phyloP scores from a whole-genome alignment of 2,888 invertebrate species.

The Sepiola atlantica region DNA sequence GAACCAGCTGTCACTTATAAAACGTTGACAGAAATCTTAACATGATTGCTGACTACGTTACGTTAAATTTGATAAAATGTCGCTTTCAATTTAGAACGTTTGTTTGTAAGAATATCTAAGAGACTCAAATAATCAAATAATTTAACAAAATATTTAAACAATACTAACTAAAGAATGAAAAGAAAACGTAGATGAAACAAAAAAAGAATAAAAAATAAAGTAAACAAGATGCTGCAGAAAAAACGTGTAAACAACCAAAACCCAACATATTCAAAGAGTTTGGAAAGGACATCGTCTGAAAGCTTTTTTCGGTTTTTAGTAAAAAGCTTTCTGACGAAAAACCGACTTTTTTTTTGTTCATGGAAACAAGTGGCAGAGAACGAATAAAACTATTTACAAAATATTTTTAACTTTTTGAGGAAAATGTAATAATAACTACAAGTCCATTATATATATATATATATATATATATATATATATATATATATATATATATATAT shows the following conservation, averaged over 20 bases:
- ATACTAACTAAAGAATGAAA: not conserved
- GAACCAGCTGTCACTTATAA: no score
- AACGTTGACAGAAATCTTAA: no score
- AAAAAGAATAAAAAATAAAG: not conserved
- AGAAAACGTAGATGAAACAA: not conserved
- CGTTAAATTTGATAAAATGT: not conserved
- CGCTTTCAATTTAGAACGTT: no score
- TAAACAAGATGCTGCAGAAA: not conserved
- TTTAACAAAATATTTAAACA: not conserved
- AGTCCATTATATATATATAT: not conserved
- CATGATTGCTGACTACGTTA: no score
- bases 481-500: not conserved
- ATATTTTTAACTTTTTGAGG: not conserved
- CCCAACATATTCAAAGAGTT: not conserved
- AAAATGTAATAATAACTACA: not conserved
- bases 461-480: no score
- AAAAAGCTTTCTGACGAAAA: not conserved
- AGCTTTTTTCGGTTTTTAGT: not conserved
- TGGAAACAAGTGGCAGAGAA: not conserved
- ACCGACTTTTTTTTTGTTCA: not conserved
- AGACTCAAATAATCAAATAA: not conserved
- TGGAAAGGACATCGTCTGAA: not conserved
- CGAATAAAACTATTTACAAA: not conserved
- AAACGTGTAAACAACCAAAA: not conserved
- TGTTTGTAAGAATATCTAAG: not conserved